Evolutionary conservation across 2,113 vertebrate species (phyloP), one percentile per base, ranked within the genome.

Genomic region (Catharus bicknelli): DNA sequence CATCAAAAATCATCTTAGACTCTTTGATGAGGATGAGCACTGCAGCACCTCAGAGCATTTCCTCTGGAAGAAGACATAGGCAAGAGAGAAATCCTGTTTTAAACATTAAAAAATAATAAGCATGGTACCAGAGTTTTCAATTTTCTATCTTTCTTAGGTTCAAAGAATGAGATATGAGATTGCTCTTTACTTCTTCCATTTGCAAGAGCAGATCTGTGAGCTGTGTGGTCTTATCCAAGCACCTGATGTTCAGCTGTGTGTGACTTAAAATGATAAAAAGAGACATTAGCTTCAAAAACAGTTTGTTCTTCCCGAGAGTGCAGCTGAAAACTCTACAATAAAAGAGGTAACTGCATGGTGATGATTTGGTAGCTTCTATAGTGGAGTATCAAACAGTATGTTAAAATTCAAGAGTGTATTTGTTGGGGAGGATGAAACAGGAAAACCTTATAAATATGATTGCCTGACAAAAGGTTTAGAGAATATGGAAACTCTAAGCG

Each of bases 251-350:
- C 85, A 77, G 61, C 43, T 88, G 6, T 47, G 48, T 54, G 67
- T 66, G 83, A 90, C 83, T 77, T 48, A 51, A 8, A 83, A 43
- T 55, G 82, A 91, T 53, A 88, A 88, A 93, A 86, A 83, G 79
- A 86, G 67, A 75, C n/a, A 86, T 80, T 77, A 88, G 59, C 59
- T 83, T 70, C 88, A 85, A 93, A 90, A 16, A 61, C 12, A 92
- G 34, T 66, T 83, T 90, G 42, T 30, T 83, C 92, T 90, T 88
- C 22, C 34, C 22, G 48, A 53, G 54, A 75, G n/a, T 72, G 64
- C 78, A 82, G 27, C 58, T 87, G 70, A 74, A 82, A 84, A 48
- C n/a, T 72, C 68, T 63, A 70, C 13, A 57, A 30, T 30, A 16
- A 30, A 36, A 68, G 61, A 86, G 67, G 48, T 40, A 91, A 79